Percentiles rank a stretch among this genome's conserved stretches.
Evolutionary conservation across 2,888 invertebrate genomes (phyloP).

Genomic region (Oligia fasciuncula): DNA sequence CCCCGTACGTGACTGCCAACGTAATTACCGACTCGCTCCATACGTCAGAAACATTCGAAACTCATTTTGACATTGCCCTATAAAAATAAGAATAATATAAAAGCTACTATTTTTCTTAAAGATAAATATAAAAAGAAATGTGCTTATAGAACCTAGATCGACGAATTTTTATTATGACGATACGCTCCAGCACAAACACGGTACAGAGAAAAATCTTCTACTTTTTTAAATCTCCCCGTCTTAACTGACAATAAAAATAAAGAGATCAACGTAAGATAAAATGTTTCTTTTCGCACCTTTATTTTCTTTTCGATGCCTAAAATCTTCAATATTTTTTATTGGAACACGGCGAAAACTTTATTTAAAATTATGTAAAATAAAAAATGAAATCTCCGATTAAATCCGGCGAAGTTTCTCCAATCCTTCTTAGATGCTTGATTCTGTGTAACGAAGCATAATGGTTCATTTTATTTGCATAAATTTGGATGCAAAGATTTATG

Average conservation of each 20-base stretch:
- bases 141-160: slow-evolving; percentile 46
- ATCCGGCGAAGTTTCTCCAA: slow-evolving; percentile 78
- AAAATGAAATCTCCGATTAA: slow-evolving; percentile 80
- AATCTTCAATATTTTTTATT: slow-evolving; percentile 57
- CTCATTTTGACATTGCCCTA: slow-evolving; percentile 26
- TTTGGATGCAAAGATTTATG: slow-evolving; percentile 83
- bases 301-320: slow-evolving; percentile 45
- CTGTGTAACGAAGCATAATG: slow-evolving; percentile 86
- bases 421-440: slow-evolving; percentile 82
- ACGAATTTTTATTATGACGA: slow-evolving; percentile 49
- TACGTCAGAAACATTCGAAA: slow-evolving; percentile 33
- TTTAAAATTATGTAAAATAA: slow-evolving; percentile 73
- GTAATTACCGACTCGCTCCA: slow-evolving; percentile 58
- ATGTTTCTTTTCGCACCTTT: slow-evolving; percentile 53
- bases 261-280: slow-evolving; percentile 60
- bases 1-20: slow-evolving; percentile 68
- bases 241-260: slow-evolving; percentile 62
- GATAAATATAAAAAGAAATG: slow-evolving; percentile 46
- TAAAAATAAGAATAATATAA: slow-evolving; percentile 36
- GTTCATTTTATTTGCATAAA: slow-evolving; percentile 87
- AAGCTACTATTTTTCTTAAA: slow-evolving; percentile 17
- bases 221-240: slow-evolving; percentile 45
- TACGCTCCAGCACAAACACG: slow-evolving; percentile 37
- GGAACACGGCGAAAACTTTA: slow-evolving; percentile 62
- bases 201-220: slow-evolving; percentile 34